Evolutionary conservation across 2,888 invertebrate species (phyloP), one percentile per base, ranked within the genome.

Genomic region (Kuschelorhynchus macadamiae): DNA sequence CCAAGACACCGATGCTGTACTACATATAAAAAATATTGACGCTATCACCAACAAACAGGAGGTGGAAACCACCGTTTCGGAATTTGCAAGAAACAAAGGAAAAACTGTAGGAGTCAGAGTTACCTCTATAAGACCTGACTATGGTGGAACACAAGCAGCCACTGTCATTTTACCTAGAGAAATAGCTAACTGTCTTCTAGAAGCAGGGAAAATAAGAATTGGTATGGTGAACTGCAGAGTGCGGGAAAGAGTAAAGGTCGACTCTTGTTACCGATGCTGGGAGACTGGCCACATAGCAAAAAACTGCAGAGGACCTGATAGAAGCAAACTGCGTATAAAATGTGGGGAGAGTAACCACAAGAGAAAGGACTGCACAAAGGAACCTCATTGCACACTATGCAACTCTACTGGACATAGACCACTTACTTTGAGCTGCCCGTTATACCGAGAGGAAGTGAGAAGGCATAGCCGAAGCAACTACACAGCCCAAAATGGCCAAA

Each of bases 261-360:
- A 21, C 4, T 41, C 39, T 11, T 60, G 65, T 20, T 71, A 14
- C 30, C 52, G 41, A 9, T 71, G 61, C 21, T 52, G 63, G 41
- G 44, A 46, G 2, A 36, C 36, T 16, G 68, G 60, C 2, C 68
- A 71, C 18, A 41, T 8, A 1, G 42, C 44, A 2, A 46, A 12
- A 14, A 18, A 55, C 1, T 71, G 65, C 36, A 39, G 12, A 12
- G 55, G 63, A 41, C 7, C 41, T 8, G 39, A 52, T 32, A 63
- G 47, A n/a, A 14, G 39, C 9, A 32, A 36, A 1, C 17, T 8
- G 1, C 69, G 69, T 18, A 18, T 50, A 5, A 69, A 57, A 20
- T 71, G 65, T 21, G 71, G 69, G 14, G 16, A 60, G 32, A 17
- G 41, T 11, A 57, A 44, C 0, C 71, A 71, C 17, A 5, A 25